Percentiles rank a stretch among this genome's conserved stretches.
Evolutionary conservation across 2,797 vertebrate genomes (phyloP).

Genomic region (Sphenodon punctatus): DNA sequence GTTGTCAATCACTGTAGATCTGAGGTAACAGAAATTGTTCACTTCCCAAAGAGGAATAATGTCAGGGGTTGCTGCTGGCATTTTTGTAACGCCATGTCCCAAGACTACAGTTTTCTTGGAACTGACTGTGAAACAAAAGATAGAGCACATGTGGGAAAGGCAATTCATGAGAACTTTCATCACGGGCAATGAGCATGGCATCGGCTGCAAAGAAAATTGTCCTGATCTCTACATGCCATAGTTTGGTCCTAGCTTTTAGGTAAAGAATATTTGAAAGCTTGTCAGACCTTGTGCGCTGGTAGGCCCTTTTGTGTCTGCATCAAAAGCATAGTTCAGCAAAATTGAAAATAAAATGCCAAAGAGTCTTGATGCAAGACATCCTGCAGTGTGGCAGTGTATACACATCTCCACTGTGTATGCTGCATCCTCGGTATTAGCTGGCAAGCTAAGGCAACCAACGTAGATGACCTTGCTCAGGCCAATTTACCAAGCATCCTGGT

Average conservation of each 20-base stretch:
- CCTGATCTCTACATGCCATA: no score
- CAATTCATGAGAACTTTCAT: no score
- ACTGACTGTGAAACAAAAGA: not conserved
- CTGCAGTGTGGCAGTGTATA: not conserved
- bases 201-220: no score
- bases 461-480: not conserved
- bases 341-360: no score
- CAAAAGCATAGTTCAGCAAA: no score
- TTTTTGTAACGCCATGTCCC: not conserved
- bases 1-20: not conserved
- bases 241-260: no score
- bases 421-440: not conserved
- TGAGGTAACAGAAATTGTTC: not conserved
- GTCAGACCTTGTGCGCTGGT: no score
- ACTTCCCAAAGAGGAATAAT: not conserved
- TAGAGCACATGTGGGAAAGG: not conserved
- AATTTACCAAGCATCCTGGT: not conserved
- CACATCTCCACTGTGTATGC: not conserved
- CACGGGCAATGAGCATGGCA: no score
- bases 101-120: not conserved
- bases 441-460: not conserved
- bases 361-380: no score
- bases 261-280: no score
- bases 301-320: no score
- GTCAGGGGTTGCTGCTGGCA: not conserved